Percentiles rank a stretch among this genome's conserved stretches.
Conservation (phyloP, 2,797 vertebrate species). For the Eidolon dupreanum region DNA sequence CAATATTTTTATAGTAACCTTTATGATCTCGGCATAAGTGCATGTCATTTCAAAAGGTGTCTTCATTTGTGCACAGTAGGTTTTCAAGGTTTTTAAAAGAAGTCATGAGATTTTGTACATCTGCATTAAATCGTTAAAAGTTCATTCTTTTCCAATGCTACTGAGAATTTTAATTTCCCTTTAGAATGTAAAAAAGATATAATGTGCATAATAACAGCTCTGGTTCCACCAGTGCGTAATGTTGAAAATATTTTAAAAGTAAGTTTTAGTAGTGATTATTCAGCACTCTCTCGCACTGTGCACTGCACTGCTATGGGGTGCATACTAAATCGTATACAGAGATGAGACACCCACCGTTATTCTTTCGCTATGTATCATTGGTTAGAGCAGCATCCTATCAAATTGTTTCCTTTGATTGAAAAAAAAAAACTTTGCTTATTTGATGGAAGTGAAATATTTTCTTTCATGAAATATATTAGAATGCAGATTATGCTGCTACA, state of each 20-base stretch:
- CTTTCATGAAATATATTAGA: conserved; percentile 47
- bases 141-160: conserved; percentile 1
- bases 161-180: conserved; percentile 58
- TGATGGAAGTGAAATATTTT: conserved; percentile 45
- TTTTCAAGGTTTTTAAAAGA: conserved; percentile 5
- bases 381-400: conserved; percentile 32
- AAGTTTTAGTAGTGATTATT: conserved; percentile 63
- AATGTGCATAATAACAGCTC: conserved; percentile 37
- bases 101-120: conserved; percentile 11
- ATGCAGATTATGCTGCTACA: conserved; percentile 51
- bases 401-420: conserved; percentile 13
- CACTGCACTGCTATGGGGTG: neutral
- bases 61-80: conserved; percentile 26
- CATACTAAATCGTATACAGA: conserved; percentile 69
- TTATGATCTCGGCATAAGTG: neutral
- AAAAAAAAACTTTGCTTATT: neutral
- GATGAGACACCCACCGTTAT: neutral
- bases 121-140: conserved; percentile 45
- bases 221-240: conserved; percentile 71
- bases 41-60: conserved; percentile 55
- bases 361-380: conserved; percentile 36
- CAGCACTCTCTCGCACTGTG: neutral
- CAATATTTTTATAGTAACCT: conserved; percentile 63
- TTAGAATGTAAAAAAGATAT: conserved; percentile 53
- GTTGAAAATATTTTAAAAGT: conserved; percentile 57